Evolutionary conservation across 2,888 invertebrate species (phyloP), one percentile per base, ranked within the genome.

Genomic region (Oasisia sp.): DNA sequence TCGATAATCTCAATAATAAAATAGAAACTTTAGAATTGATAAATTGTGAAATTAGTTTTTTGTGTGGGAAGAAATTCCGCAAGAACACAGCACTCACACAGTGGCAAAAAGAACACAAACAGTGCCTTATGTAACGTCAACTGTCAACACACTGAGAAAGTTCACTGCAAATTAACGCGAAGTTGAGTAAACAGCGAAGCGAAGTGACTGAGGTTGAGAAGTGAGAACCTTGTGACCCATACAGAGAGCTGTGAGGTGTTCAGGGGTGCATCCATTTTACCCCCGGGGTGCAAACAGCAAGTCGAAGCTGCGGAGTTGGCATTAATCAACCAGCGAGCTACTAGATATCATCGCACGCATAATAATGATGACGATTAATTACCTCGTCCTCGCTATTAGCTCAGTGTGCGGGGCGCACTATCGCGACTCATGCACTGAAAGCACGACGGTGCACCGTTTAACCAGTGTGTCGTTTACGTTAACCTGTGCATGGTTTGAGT

Each of bases 341-440:
- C 74, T 74, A 74, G 27, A 74, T 74, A 74, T 74, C 74, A 74
- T 74, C 74, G 74, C 74, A 74, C 74, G n/a, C 74, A 74, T 74
- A 74, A 74, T 74, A 74, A 74, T 74, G 74, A 74, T 74, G 74
- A 74, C 74, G 74, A 74, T 74, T 74, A 74, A 74, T 74, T 74
- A 74, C 74, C 74, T 74, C 74, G 5, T 74, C 74, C 74, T 27
- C 27, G 74, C 74, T 74, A 74, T 27, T 74, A 74, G 58, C 3
- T 38, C 38, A 38, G 38, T 38, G 38, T 74, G 74, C 74, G 19
- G 74, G 74, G 74, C 74, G 27, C 74, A 74, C 56, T 74, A 74
- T n/a, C 74, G 74, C 74, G 74, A 74, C 74, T 74, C 74, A 74
- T 74, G 74, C 74, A 74, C 74, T 74, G 74, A 74, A 74, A 74